Conservation (phyloP, 2,113 vertebrate species). For the Cairina moschata region DNA sequence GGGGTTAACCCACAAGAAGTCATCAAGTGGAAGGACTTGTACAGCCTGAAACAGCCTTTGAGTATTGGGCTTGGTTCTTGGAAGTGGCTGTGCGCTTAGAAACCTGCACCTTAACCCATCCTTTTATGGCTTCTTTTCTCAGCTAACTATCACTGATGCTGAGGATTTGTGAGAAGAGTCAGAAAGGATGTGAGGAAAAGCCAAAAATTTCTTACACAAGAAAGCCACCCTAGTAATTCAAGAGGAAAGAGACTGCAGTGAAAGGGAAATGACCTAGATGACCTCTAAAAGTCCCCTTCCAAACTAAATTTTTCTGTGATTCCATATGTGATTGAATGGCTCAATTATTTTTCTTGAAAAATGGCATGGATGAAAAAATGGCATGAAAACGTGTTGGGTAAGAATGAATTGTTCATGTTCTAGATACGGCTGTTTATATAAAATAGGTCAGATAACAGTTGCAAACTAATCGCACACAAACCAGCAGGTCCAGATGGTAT, state of each 20-base stretch:
- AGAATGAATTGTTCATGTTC: background rate
- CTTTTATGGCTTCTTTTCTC: background rate
- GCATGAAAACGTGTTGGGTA: background rate
- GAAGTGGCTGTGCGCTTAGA: background rate
- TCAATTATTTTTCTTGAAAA: background rate
- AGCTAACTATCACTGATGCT: rapidly evolving
- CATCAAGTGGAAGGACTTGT: background rate
- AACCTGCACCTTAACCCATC: background rate
- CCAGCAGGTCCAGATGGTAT: slow-evolving; percentile 51
- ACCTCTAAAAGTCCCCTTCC: background rate
- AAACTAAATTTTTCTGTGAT: background rate
- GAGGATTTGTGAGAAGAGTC: background rate
- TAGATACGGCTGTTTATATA: background rate
- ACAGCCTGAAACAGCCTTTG: background rate
- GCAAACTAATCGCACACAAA: background rate
- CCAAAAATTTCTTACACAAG: background rate
- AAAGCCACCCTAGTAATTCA: background rate
- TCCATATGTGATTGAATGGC: background rate
- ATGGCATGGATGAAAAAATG: background rate
- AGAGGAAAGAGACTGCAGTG: background rate
- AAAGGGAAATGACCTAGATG: background rate
- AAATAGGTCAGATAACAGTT: slow-evolving; percentile 50
- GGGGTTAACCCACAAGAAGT: background rate
- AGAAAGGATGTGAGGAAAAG: background rate
- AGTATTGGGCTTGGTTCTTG: background rate